Conservation (phyloP, 2,888 invertebrate species). For the Lepidocyrtoides sp. region DNA sequence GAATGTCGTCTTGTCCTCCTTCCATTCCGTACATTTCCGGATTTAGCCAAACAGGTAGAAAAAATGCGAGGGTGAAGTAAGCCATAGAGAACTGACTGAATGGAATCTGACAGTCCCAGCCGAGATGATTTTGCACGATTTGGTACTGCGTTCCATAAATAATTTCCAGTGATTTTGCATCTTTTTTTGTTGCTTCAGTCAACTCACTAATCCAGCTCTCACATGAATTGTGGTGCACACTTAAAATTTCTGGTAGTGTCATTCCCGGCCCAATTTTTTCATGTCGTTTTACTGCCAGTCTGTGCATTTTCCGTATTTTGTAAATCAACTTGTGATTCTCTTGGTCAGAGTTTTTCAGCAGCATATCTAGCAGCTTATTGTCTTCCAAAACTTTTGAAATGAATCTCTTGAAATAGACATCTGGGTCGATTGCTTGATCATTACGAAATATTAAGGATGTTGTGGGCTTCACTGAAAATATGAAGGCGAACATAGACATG, state of each 20-base stretch:
- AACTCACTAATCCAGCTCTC: not conserved
- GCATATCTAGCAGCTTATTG: not conserved
- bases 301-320: not conserved
- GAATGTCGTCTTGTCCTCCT: not conserved
- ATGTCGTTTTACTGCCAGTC: not conserved
- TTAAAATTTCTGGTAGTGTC: not conserved
- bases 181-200: not conserved
- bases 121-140: not conserved
- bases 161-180: not conserved
- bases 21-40: not conserved
- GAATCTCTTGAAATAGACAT: not conserved
- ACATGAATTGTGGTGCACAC: not conserved
- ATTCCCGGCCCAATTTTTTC: not conserved
- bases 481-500: not conserved
- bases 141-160: no score
- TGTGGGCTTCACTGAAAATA: not conserved
- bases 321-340: not conserved
- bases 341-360: not conserved
- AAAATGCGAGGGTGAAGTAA: not conserved
- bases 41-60: not conserved
- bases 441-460: not conserved
- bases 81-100: not conserved
- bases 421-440: not conserved
- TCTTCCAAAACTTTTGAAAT: not conserved
- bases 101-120: not conserved